Conservation (phyloP, 2,888 invertebrate genomes). For the Lacanobia oleracea region DNA sequence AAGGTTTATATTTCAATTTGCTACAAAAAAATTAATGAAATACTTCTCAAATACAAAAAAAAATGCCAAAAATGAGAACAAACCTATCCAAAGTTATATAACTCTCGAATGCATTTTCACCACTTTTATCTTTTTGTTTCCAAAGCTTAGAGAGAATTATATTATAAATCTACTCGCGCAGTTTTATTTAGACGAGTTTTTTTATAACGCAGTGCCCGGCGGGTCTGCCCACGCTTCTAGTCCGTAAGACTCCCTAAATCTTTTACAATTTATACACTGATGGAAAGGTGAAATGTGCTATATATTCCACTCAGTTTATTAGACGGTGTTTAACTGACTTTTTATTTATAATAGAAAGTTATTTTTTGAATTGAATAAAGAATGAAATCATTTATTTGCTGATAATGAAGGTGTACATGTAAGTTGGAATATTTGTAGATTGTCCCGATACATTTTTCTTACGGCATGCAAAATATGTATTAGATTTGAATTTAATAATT, state of each 20-base stretch:
- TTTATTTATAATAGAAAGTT: not conserved
- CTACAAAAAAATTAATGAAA: too few relatives aligned
- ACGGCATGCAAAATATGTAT: too few relatives aligned
- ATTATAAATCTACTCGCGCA: constrained; percentile 43
- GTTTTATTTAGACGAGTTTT: constrained; percentile 57
- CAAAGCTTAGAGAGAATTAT: constrained; percentile 26
- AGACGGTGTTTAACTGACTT: not conserved
- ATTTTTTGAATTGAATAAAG: too few relatives aligned
- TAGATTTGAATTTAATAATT: too few relatives aligned
- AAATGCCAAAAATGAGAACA: not conserved
- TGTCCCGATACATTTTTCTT: too few relatives aligned
- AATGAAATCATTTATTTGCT: too few relatives aligned
- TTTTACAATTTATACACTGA: constrained; percentile 32
- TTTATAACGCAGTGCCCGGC: constrained; percentile 35
- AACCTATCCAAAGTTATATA: not conserved
- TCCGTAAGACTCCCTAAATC: constrained; percentile 34
- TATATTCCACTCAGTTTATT: constrained; percentile 30
- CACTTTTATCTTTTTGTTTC: constrained; percentile 17
- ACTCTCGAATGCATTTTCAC: constrained; percentile 24
- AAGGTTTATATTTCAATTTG: not conserved
- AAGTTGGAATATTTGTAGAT: too few relatives aligned
- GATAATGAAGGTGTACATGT: too few relatives aligned
- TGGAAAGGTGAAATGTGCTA: constrained; percentile 30
- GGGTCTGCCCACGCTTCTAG: constrained; percentile 43
- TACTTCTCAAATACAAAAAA: constrained; percentile 1